Evolutionary conservation across 2,888 invertebrate species (phyloP).

Genomic region (Aphrophora alni): DNA sequence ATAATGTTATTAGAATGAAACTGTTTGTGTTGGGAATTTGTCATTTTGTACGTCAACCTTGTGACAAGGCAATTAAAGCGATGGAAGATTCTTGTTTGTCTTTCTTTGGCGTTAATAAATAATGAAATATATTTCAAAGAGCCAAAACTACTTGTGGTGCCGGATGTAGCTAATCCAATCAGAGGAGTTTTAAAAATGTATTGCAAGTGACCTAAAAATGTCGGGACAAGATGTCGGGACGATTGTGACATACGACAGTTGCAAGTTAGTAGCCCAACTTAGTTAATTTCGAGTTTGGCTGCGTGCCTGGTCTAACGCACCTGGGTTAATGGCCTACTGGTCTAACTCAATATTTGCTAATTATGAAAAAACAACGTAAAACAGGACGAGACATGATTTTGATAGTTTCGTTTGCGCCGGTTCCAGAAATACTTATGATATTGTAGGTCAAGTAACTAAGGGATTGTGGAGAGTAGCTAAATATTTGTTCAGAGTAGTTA

Average conservation of each 20-base stretch:
- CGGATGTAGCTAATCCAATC: background rate
- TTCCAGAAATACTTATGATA: background rate
- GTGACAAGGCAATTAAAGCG: too few species aligned
- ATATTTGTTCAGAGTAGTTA: too few species aligned
- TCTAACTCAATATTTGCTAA: background rate
- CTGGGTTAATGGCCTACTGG: background rate
- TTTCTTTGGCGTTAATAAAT: background rate
- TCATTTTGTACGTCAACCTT: too few species aligned
- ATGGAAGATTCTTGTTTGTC: too few species aligned
- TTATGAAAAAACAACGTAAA: background rate
- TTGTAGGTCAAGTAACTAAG: too few species aligned
- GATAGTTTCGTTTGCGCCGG: background rate
- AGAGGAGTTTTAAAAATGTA: background rate
- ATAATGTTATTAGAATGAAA: too few species aligned
- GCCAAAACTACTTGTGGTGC: background rate
- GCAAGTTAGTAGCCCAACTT: background rate
- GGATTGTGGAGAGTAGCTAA: too few species aligned
- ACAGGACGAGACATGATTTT: background rate
- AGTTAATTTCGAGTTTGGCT: background rate
- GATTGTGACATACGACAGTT: background rate
- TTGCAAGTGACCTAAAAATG: background rate
- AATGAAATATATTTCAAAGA: background rate
- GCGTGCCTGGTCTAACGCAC: background rate
- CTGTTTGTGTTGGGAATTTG: too few species aligned
- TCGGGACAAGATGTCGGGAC: background rate